Evolutionary conservation across 30 jellyfish, hydroid and myxozoan species (phyloP), one percentile per base, ranked within the genome.

Genomic region (Haliclystus octoradiatus): DNA sequence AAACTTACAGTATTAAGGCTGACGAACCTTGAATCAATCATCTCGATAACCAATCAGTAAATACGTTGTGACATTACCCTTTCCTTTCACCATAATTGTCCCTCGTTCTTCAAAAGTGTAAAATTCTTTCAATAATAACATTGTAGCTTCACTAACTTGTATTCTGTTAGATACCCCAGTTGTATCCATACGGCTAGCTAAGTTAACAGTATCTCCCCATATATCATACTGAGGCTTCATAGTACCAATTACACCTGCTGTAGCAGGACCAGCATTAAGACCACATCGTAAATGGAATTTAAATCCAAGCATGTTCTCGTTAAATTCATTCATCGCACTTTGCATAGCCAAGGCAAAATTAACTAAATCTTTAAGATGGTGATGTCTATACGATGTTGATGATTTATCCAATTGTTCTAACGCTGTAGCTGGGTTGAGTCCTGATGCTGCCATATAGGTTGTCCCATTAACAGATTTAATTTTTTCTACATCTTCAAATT

Each of bases 181-280:
- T 52, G 95, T 62, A 57, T 91, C 99, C 99, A 91, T 91, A 24
- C 99, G 65, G 62, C 99, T 91, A 35, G 99, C 94, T 27, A 91
- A 67, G 69, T 91, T 91, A 40, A 91, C 99, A 30, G 99, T 80
- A 79, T 91, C 99, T 15, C 99, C 99, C 99, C 99, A 91, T 24
- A 91, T 83, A 62, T 91, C 99, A 71, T 91, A 91, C 75, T 91
- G 99, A 14, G 99, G 99, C 71, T 91, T 91, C 52, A 92, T 83
- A 23, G 99, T 77, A 0, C 99, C 99, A 73, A 91, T 91, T 2
- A 91, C 99, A 24, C 99, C 99, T 4, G 99, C 99, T 1, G 99
- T 91, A 2, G 81, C 99, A 0, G 99, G 99, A 26, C 99, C 99
- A 1, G 99, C 99, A 72, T 91, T 91, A 68, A 82, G 83, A 0